Conservation (phyloP, 2,888 invertebrate genomes). For the Agelastica alni region DNA sequence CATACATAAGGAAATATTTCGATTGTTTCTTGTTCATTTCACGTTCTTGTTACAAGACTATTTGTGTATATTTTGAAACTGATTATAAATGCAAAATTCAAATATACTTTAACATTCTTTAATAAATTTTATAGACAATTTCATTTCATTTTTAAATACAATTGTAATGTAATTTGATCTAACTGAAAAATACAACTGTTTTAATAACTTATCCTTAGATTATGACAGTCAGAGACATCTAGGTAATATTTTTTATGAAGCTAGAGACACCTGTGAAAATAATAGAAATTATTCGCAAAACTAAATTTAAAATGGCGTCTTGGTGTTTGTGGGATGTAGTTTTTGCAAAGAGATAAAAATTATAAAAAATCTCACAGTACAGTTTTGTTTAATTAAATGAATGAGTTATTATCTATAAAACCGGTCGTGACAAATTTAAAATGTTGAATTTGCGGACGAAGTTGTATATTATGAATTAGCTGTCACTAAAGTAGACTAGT, state of each 20-base stretch:
- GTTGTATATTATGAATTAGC: conserved; percentile 17
- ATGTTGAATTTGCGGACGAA: conserved; percentile 21
- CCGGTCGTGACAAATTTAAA: conserved; percentile 8
- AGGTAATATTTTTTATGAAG: not conserved
- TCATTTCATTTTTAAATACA: too few species aligned
- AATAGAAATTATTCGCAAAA: conserved; percentile 25
- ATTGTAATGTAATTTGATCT: too few species aligned
- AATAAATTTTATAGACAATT: too few species aligned
- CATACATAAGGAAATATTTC: too few species aligned
- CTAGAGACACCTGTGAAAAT: conserved; percentile 31
- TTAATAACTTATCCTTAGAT: too few species aligned
- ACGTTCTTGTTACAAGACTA: too few species aligned
- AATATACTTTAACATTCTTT: too few species aligned
- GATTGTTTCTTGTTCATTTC: too few species aligned
- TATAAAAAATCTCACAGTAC: conserved; percentile 14
- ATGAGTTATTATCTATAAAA: conserved; percentile 22
- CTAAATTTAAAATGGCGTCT: conserved; percentile 42
- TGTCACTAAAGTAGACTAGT: conserved; percentile 23
- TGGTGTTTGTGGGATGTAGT: conserved; percentile 42
- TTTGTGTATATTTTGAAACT: too few species aligned
- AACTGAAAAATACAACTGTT: too few species aligned
- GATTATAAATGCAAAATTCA: too few species aligned
- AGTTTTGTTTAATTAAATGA: conserved; percentile 24
- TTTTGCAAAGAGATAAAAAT: conserved; percentile 32
- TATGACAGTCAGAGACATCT: conserved; percentile 16